These are phyloP conservation scores for Torymus aiolomorphi DNA, from an alignment of 2,888 invertebrate species.

Conservation along the genomic window DNA sequence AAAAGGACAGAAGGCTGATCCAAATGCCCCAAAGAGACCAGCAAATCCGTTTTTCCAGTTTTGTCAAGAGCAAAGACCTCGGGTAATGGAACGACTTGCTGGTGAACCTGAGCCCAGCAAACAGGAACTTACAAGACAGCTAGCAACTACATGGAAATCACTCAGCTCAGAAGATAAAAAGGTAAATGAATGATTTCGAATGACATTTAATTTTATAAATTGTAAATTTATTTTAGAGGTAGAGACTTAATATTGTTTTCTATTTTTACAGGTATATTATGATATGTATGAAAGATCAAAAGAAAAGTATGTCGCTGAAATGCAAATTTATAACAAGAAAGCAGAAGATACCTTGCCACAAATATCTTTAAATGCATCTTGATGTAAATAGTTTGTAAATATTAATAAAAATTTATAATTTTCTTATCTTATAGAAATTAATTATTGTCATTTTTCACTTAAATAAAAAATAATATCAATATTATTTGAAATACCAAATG, in stretches of 20 bases:
- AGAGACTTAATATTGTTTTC: neutral
- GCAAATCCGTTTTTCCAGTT: slow-evolving; percentile 90
- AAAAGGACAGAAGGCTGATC: slow-evolving; percentile 81
- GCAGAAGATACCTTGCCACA: slow-evolving; percentile 70
- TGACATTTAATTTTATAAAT: slow-evolving; percentile 25
- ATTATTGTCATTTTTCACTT: no score
- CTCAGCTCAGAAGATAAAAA: slow-evolving; percentile 84
- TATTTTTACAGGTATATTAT: slow-evolving; percentile 82
- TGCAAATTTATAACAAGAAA: slow-evolving; percentile 78
- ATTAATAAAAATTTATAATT: slow-evolving; percentile 63
- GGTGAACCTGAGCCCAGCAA: slow-evolving; percentile 84
- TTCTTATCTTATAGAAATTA: slow-evolving; percentile 14
- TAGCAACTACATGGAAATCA: slow-evolving; percentile 86
- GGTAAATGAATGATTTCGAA: slow-evolving; percentile 72
- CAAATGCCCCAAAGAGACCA: slow-evolving; percentile 87
- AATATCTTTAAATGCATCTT: slow-evolving; percentile 78
- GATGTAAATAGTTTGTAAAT: slow-evolving; percentile 69
- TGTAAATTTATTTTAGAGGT: slow-evolving; percentile 8
- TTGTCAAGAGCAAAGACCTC: slow-evolving; percentile 86
- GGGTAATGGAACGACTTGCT: slow-evolving; percentile 82
- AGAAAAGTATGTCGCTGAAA: slow-evolving; percentile 86
- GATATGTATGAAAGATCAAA: slow-evolving; percentile 85
- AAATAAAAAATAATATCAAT: no score
- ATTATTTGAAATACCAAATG: no score
- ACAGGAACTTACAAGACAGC: slow-evolving; percentile 85